These are phyloP conservation scores for Strigamia maritima DNA, from an alignment of 2,888 invertebrate genomes.

Conservation along the genomic window DNA sequence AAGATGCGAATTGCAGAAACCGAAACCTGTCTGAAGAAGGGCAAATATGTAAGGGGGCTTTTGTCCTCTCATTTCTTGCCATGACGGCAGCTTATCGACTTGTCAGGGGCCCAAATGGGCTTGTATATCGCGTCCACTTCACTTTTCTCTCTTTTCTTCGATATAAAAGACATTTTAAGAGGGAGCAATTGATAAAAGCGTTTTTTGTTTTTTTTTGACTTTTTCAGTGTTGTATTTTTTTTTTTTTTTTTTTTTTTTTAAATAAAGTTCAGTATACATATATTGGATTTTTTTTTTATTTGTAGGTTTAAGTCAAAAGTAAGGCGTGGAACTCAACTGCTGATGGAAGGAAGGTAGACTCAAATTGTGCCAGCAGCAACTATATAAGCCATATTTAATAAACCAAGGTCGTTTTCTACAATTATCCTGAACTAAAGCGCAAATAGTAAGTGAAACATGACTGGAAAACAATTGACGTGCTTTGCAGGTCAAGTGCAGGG, in stretches of 20 bases:
- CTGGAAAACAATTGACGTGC: background rate
- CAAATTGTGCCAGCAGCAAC: background rate
- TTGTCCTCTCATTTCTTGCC: conserved; percentile 39
- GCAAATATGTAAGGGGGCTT: conserved; percentile 34
- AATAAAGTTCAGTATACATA: background rate
- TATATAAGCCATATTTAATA: background rate
- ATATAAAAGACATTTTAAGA: background rate
- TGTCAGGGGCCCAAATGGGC: conserved; percentile 28
- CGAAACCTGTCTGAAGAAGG: conserved; percentile 22
- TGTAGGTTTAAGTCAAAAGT: no score
- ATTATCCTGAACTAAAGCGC: background rate
- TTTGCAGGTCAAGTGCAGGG: no score
- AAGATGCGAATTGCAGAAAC: conserved; percentile 36
- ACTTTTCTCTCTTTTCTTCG: background rate
- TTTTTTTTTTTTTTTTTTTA: background rate
- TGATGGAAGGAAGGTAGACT: no score
- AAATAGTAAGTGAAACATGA: background rate
- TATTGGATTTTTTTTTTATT: no score
- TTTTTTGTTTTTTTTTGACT: background rate
- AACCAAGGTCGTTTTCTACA: background rate
- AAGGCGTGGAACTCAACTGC: no score
- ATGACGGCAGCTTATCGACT: conserved; percentile 37
- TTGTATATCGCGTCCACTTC: conserved; percentile 22
- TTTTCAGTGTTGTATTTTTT: background rate
- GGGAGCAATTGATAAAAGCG: background rate